Percentiles rank a stretch among this genome's conserved stretches.
Evolutionary conservation across 2,888 invertebrate genomes (phyloP).

Genomic region (Lysandra coridon): DNA sequence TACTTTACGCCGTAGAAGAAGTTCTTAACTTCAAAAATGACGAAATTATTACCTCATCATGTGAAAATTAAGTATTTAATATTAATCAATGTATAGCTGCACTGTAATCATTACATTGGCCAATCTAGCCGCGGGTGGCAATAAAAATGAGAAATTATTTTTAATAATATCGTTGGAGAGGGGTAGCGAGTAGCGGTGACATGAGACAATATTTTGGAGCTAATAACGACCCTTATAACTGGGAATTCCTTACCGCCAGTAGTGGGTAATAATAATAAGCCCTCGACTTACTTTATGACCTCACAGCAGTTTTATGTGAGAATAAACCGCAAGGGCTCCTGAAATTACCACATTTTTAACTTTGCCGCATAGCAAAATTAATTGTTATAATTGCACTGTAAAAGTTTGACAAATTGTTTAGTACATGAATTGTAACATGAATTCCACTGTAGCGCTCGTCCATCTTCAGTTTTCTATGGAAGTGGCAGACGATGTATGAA

Average conservation of each 20-base stretch:
- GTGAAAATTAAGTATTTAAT: not conserved
- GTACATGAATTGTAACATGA: no score
- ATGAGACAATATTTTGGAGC: slow-evolving; percentile 65
- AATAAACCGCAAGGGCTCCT: slow-evolving; percentile 49
- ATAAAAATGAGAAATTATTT: slow-evolving; percentile 81
- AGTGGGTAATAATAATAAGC: slow-evolving; percentile 65
- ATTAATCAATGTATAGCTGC: not conserved
- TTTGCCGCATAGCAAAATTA: not conserved
- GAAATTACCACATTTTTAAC: slow-evolving; percentile 5
- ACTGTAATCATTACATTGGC: slow-evolving; percentile 55
- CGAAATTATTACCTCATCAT: not conserved
- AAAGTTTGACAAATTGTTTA: no score
- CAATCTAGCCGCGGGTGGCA: slow-evolving; percentile 46
- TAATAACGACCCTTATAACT: slow-evolving; percentile 64
- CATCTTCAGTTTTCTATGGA: no score
- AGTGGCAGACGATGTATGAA: no score
- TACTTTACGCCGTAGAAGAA: not conserved
- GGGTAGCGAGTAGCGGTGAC: slow-evolving; percentile 52
- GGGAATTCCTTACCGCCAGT: slow-evolving; percentile 63
- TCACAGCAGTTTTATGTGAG: slow-evolving; percentile 56
- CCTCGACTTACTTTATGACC: slow-evolving; percentile 68
- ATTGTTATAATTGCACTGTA: not conserved
- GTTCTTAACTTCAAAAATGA: not conserved
- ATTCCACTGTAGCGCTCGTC: no score
- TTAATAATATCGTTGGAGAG: slow-evolving; percentile 70